Evolutionary conservation across 2,113 vertebrate species (phyloP).

Genomic region (Ictalurus punctatus): DNA sequence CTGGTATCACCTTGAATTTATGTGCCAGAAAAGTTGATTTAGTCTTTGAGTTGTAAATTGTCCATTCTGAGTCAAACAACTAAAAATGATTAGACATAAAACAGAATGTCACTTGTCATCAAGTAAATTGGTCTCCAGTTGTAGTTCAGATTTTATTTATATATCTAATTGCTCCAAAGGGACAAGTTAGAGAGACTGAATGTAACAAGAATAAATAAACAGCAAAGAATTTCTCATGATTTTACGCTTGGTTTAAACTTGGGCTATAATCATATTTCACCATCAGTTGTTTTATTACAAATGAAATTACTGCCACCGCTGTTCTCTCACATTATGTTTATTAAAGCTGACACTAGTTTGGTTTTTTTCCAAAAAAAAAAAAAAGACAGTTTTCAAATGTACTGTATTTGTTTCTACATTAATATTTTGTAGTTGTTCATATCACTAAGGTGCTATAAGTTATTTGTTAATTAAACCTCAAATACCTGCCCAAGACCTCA

Average conservation of each 20-base stretch:
- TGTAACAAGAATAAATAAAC: constrained; percentile 52
- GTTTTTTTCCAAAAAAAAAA: not conserved
- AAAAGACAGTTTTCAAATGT: not conserved
- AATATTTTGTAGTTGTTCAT: not conserved
- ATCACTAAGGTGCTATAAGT: not conserved
- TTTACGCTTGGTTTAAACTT: constrained; percentile 65
- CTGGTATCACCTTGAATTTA: constrained; percentile 35
- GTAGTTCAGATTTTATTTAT: constrained; percentile 61
- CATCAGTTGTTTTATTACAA: not conserved
- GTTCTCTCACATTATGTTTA: not conserved
- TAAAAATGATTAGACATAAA: constrained; percentile 48
- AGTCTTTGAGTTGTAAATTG: constrained; percentile 61
- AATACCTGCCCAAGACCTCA: not conserved
- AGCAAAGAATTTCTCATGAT: constrained; percentile 53
- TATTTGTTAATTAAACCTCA: constrained; percentile 40
- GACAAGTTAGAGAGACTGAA: constrained; percentile 61
- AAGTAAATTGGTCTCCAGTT: constrained; percentile 62
- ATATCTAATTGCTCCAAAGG: constrained; percentile 61
- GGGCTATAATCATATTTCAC: constrained; percentile 46
- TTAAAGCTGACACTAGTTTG: not conserved
- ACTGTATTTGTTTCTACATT: constrained; percentile 38
- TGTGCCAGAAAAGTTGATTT: constrained; percentile 51
- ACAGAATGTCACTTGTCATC: constrained; percentile 59
- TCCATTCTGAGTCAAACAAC: constrained; percentile 35
- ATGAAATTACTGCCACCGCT: not conserved